Evolutionary conservation across 2,113 vertebrate species (phyloP).

Genomic region (Agelaius phoeniceus): DNA sequence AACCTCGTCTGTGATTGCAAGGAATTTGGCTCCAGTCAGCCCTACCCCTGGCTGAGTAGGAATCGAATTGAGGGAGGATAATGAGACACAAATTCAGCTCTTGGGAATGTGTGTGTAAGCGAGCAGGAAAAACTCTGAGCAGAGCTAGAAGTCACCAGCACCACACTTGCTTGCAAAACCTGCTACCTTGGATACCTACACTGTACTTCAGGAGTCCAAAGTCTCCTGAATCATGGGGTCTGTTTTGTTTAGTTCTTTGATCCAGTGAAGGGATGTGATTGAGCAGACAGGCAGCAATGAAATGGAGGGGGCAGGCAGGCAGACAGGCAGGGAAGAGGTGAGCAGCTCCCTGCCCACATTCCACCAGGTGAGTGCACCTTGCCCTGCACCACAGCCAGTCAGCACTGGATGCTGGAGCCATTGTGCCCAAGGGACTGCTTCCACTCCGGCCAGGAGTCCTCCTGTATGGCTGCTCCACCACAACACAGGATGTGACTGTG

Average conservation of each 20-base stretch:
- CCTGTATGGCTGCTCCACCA: not conserved
- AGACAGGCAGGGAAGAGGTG: not conserved
- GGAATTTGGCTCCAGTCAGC: slow-evolving; percentile 38
- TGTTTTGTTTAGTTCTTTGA: not conserved
- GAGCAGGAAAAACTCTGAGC: not conserved
- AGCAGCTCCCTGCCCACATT: not conserved
- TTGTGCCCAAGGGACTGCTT: accelerated
- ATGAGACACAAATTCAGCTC: not conserved
- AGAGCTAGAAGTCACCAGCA: not conserved
- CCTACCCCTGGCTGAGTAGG: not conserved
- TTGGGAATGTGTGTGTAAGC: accelerated
- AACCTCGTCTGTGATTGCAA: slow-evolving; percentile 34
- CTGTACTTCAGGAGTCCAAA: not conserved
- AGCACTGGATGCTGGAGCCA: not conserved
- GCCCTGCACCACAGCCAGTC: not conserved
- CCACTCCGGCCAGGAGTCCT: not conserved
- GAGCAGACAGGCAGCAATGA: not conserved
- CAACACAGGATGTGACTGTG: accelerated
- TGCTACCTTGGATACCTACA: not conserved
- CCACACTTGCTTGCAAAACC: not conserved
- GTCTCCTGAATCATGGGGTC: not conserved
- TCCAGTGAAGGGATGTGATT: not conserved
- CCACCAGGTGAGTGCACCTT: not conserved
- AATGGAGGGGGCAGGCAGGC: not conserved
- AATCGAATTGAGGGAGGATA: not conserved